A percentile compares a stretch with the other conserved stretches of the same genome.
phyloP scores from a whole-genome alignment of 2,888 invertebrate genomes.

The Protonemura montana region DNA sequence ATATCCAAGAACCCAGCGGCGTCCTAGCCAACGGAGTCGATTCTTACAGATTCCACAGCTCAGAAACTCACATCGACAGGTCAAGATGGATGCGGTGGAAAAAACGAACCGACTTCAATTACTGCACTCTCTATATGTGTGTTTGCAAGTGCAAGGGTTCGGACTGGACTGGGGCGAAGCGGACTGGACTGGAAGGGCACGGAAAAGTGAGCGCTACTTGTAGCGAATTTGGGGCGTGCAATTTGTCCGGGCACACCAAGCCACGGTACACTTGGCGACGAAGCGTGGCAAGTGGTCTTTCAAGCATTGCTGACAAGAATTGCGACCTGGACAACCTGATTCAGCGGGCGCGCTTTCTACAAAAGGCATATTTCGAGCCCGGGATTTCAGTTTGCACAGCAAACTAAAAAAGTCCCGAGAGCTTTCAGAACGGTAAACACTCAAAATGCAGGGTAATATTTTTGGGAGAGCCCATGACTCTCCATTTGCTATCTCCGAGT shows the following conservation, averaged over 20 bases:
- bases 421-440: slow-evolving; percentile 2
- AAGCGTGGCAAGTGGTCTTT: background rate
- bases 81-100: slow-evolving; percentile 7
- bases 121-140: background rate
- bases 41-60: background rate
- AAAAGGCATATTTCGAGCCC: background rate
- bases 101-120: background rate
- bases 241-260: background rate
- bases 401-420: slow-evolving; percentile 23
- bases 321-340: background rate
- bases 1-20: background rate
- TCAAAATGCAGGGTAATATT: slow-evolving; percentile 20
- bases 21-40: background rate
- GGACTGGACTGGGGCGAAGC: no score
- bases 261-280: no score
- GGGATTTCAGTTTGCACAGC: background rate
- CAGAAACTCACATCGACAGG: background rate
- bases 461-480: background rate
- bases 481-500: background rate
- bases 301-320: background rate
- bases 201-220: background rate
- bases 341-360: background rate
- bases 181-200: no score
- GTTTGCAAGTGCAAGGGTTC: background rate
- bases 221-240: background rate